Base-by-base conservation (phyloP, 2,888 invertebrate genomes). In the Diplolepis rosae region DNA sequence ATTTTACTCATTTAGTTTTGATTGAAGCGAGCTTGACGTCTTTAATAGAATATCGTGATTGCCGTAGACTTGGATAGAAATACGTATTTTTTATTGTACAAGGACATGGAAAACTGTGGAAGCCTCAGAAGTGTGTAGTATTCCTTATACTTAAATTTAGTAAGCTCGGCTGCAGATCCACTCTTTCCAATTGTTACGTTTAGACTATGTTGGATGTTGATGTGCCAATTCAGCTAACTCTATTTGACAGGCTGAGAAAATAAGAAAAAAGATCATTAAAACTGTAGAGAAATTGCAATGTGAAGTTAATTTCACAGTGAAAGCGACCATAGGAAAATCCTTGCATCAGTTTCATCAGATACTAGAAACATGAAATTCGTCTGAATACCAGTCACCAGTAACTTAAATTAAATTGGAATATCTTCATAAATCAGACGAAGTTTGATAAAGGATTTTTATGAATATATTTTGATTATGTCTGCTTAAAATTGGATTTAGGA, bases 281-380 rank as follows among this genome's bases (percentile, higher is more conserved):
- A 61, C 22, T 61, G 61, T n/a, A 61, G 61, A 35, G 39, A 61
- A 39, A 39, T 39, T 61, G n/a, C 39, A 61, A n/a, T 61, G 4
- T 15, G 18, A 56, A 22, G 18, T 56, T 22, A 18, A 22, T 13
- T 35, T 24, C 24, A 61, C 13, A 24, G 24, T 61, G 24, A 61
- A 61, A 9, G 30, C 35, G 61, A n/a, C n/a, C 39, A 39, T n/a
- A n/a, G n/a, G n/a, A n/a, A n/a, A n/a, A n/a, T n/a, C n/a, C n/a
- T n/a, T n/a, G n/a, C n/a, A n/a, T n/a, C n/a, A n/a, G n/a, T n/a
- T n/a, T n/a, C n/a, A n/a, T n/a, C n/a, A n/a, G n/a, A n/a, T n/a
- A n/a, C n/a, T n/a, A n/a, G n/a, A n/a, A n/a, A n/a, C n/a, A n/a
- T n/a, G n/a, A n/a, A n/a, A n/a, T n/a, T n/a, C n/a, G n/a, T n/a